Percentiles rank a stretch among this genome's conserved stretches.
These are phyloP conservation scores for Myotis daubentonii DNA, from an alignment of 2,797 vertebrate genomes.

Conservation along the genomic window DNA sequence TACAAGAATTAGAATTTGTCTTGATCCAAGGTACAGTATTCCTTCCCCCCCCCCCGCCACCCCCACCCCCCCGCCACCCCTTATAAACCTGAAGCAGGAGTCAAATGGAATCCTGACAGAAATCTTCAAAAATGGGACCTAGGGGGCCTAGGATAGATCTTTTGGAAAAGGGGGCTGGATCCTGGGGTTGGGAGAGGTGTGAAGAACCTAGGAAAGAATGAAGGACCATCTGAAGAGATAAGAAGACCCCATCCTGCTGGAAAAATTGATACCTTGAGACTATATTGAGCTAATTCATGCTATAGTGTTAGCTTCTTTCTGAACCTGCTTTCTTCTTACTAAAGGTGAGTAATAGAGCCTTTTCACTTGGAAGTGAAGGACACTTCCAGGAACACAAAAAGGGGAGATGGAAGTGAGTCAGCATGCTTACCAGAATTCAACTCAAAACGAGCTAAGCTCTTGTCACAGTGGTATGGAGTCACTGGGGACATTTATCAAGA, in stretches of 20 bases:
- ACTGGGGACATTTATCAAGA: neutral
- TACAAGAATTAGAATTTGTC: neutral
- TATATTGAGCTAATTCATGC: neutral
- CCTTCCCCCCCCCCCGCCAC: accelerated
- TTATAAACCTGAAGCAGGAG: neutral
- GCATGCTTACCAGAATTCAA: neutral
- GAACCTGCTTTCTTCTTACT: neutral
- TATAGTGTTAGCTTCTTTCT: neutral
- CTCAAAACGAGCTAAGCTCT: neutral
- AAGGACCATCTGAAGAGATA: neutral
- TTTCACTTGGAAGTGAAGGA: neutral
- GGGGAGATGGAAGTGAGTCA: neutral
- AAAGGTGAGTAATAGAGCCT: neutral
- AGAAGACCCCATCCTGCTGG: neutral
- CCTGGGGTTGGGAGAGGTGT: neutral
- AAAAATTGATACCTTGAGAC: neutral
- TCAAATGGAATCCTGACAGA: neutral
- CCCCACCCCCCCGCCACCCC: neutral
- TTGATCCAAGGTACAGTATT: neutral
- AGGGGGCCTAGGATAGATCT: neutral
- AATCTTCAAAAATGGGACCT: neutral
- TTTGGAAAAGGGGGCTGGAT: neutral
- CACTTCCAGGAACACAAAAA: neutral
- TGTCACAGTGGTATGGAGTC: neutral
- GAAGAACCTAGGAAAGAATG: neutral